Evolutionary conservation across 2,113 vertebrate species (phyloP).

Genomic region (Scytalopus superciliaris): DNA sequence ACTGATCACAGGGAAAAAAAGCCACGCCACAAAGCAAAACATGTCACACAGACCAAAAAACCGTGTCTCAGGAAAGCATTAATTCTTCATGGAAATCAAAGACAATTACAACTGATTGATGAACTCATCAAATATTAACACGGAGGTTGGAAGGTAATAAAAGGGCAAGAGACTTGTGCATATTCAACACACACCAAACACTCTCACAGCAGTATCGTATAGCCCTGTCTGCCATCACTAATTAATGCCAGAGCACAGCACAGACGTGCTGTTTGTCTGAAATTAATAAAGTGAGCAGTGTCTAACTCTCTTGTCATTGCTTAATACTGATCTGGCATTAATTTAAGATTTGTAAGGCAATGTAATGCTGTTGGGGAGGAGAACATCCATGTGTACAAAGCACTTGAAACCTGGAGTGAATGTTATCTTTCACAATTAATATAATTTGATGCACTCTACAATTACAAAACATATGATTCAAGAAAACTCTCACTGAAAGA

Average conservation of each 20-base stretch:
- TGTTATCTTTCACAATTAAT: not conserved
- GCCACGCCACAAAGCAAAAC: not conserved
- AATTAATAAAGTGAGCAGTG: conserved; percentile 5
- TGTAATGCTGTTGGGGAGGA: not conserved
- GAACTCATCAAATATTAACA: conserved; percentile 71
- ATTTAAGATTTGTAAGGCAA: not conserved
- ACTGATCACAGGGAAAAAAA: not conserved
- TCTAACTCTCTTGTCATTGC: not conserved
- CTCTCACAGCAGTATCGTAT: conserved; percentile 36
- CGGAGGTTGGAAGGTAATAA: conserved; percentile 67
- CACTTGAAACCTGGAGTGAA: not conserved
- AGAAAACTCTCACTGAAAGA: not conserved
- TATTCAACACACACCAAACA: conserved; percentile 36
- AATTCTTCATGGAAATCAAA: conserved; percentile 71
- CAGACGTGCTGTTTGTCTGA: not conserved
- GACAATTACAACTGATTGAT: conserved; percentile 66
- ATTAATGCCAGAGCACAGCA: conserved; percentile 46
- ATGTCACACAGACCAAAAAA: not conserved
- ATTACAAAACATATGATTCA: not conserved
- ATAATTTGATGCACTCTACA: not conserved
- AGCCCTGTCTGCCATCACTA: conserved; percentile 33
- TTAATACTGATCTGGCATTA: not conserved
- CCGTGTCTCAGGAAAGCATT: not conserved
- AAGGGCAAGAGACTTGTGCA: conserved; percentile 58
- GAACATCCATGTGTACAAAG: not conserved